These are phyloP conservation scores for Wasmannia auropunctata DNA, from an alignment of 1,140 invertebrate species.

Conservation along the genomic window DNA sequence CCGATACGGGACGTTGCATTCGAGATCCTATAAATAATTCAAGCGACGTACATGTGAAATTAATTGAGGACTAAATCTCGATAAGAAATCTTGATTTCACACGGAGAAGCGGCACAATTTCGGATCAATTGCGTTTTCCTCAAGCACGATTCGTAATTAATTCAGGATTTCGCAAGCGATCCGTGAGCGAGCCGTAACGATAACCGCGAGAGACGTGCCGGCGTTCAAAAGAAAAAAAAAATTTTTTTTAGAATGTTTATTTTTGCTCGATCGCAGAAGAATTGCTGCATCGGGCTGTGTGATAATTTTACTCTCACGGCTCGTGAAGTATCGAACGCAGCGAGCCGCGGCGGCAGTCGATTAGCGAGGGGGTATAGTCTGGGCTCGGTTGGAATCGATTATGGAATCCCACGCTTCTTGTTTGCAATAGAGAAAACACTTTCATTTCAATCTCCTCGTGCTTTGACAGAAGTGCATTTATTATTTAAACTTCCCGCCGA, in stretches of 20 bases:
- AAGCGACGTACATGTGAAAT: background rate
- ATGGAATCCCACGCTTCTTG: constrained; percentile 50
- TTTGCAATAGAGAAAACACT: constrained; percentile 44
- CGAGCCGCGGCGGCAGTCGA: constrained; percentile 31
- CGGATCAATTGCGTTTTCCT: background rate
- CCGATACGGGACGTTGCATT: background rate
- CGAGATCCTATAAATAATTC: background rate
- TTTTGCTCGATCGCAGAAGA: constrained; percentile 39
- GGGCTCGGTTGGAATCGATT: constrained; percentile 50
- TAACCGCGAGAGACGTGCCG: background rate
- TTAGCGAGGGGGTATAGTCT: constrained; percentile 48
- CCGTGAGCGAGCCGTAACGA: background rate
- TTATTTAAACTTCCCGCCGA: background rate
- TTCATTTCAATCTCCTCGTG: constrained; percentile 25
- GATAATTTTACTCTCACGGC: constrained; percentile 48
- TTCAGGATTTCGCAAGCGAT: background rate
- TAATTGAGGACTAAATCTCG: background rate
- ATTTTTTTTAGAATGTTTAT: constrained; percentile 27
- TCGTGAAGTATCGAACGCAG: constrained; percentile 45
- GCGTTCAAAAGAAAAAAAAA: background rate
- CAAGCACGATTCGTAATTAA: background rate
- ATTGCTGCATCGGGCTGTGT: constrained; percentile 9
- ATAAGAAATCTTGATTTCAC: background rate
- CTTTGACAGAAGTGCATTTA: constrained; percentile 23
- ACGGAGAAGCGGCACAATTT: background rate